These are phyloP conservation scores for Candoia aspera DNA, from an alignment of 2,113 vertebrate genomes.

Conservation along the genomic window DNA sequence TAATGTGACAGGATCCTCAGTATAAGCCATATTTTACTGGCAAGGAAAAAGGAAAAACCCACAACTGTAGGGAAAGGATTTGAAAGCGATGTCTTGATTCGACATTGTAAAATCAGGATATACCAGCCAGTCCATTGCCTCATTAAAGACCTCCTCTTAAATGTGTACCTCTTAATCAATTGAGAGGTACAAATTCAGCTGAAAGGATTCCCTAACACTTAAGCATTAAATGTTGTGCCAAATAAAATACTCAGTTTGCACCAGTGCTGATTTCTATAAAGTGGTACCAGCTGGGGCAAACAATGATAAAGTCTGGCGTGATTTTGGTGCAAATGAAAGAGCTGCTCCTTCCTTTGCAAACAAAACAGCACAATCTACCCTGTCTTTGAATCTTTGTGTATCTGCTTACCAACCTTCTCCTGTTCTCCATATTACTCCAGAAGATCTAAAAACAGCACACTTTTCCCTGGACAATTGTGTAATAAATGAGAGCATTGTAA, in stretches of 20 bases:
- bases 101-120: background rate
- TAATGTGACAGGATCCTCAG: background rate
- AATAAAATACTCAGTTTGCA: constrained; percentile 28
- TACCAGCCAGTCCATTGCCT: background rate
- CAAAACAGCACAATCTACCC: background rate
- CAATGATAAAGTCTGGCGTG: background rate
- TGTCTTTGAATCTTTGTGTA: background rate
- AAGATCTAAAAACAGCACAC: constrained; percentile 34
- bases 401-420: constrained; percentile 28
- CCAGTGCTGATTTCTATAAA: constrained; percentile 16
- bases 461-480: constrained; percentile 53
- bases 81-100: background rate
- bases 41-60: background rate
- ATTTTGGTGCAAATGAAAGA: constrained; percentile 24
- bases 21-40: background rate
- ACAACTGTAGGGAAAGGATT: background rate
- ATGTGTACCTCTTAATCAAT: background rate
- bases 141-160: background rate
- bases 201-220: constrained; percentile 52
- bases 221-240: constrained; percentile 38
- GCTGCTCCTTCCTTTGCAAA: background rate
- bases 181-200: constrained; percentile 43
- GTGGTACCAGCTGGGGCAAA: background rate
- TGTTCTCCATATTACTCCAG: constrained; percentile 19
- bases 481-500: constrained; percentile 71